Percentiles rank a stretch among this genome's conserved stretches.
These are phyloP conservation scores for Orbicella faveolata DNA, from an alignment of 64 coral and sea anemone species.

Conservation along the genomic window DNA sequence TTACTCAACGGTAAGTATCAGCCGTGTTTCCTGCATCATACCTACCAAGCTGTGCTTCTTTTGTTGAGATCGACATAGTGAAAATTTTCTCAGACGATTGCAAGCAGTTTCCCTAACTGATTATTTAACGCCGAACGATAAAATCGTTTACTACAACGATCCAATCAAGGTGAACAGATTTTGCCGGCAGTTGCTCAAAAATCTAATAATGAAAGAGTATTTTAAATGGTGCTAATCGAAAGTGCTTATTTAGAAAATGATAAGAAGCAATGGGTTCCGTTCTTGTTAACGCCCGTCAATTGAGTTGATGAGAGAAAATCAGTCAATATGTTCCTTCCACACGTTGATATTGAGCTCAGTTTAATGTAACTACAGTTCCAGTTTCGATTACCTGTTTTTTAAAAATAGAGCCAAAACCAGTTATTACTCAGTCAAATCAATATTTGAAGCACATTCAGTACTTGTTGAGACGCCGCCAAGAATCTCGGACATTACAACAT, in stretches of 20 bases:
- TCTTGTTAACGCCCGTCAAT: not conserved
- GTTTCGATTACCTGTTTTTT: too few relatives aligned
- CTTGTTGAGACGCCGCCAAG: too few relatives aligned
- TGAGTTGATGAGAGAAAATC: too few relatives aligned
- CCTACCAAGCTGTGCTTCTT: not conserved
- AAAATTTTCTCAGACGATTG: not conserved
- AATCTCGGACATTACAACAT: too few relatives aligned
- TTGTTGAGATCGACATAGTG: not conserved
- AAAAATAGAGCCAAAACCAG: too few relatives aligned
- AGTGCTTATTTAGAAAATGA: not conserved
- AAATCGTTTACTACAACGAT: not conserved
- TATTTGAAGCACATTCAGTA: too few relatives aligned
- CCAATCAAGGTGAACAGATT: not conserved
- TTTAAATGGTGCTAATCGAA: constrained; percentile 13
- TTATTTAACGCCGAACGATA: not conserved
- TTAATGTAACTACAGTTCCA: too few relatives aligned
- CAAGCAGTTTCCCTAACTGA: too few relatives aligned
- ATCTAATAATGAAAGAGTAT: not conserved
- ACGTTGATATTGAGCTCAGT: too few relatives aligned
- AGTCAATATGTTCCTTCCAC: too few relatives aligned
- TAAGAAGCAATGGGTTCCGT: not conserved
- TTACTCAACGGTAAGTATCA: not conserved
- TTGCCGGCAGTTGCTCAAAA: not conserved
- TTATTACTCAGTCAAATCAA: too few relatives aligned
- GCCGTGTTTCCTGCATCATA: not conserved